A percentile compares a stretch with the other conserved stretches of the same genome.
Evolutionary conservation across 2,888 invertebrate species (phyloP).

Genomic region (Watsonalla cultraria): DNA sequence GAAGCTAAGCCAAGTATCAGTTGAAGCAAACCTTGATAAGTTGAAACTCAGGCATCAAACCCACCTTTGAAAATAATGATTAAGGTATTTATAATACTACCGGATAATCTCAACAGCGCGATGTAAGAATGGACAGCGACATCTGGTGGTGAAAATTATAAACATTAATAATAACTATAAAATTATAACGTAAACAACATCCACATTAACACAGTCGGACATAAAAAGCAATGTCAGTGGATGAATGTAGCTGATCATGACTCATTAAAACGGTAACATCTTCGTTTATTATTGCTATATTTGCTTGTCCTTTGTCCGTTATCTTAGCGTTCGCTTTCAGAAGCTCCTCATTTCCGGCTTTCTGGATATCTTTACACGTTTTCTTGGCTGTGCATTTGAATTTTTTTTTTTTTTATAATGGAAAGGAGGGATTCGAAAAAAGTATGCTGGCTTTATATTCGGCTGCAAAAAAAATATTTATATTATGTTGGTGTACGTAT

Average conservation of each 20-base stretch:
- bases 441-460: no score
- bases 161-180: neutral
- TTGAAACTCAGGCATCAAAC: no score
- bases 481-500: no score
- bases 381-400: neutral
- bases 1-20: no score
- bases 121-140: neutral
- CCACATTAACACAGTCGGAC: conserved; percentile 12
- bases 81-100: no score
- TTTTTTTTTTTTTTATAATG: no score
- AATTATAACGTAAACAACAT: conserved; percentile 1
- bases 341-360: conserved; percentile 35
- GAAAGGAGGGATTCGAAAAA: neutral
- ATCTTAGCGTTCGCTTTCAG: conserved; percentile 10
- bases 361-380: conserved; percentile 21
- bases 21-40: no score
- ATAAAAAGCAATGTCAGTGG: conserved; percentile 40
- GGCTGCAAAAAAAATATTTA: no score
- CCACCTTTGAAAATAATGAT: no score
- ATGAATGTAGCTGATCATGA: conserved; percentile 47
- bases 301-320: conserved; percentile 31
- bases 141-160: neutral
- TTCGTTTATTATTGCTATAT: conserved; percentile 29
- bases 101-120: no score
- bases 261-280: conserved; percentile 44